Percentiles rank a stretch among this genome's conserved stretches.
These are phyloP conservation scores for Lycaon pictus DNA, from an alignment of 2,113 vertebrate species.

Conservation along the genomic window DNA sequence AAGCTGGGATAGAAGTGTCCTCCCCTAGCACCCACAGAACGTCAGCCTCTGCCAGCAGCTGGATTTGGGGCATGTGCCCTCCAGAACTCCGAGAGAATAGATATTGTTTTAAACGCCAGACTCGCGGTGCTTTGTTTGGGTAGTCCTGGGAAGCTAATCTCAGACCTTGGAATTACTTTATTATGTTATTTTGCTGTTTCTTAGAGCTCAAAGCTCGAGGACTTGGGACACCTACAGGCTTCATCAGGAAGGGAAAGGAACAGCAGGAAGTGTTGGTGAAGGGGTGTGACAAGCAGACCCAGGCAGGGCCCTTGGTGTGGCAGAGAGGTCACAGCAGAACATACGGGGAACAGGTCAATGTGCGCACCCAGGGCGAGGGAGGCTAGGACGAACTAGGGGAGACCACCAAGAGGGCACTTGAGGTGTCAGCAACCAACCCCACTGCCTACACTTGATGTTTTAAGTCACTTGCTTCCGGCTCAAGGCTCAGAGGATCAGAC, in stretches of 20 bases:
- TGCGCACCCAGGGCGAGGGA: background rate
- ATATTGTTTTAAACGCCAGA: background rate
- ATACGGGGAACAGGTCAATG: fast-evolving
- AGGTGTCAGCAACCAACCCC: background rate
- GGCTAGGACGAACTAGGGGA: background rate
- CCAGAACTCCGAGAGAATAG: fast-evolving
- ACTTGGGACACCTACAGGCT: too few species aligned
- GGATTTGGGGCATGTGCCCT: too few species aligned
- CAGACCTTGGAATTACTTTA: too few species aligned
- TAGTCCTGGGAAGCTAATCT: background rate
- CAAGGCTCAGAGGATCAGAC: background rate
- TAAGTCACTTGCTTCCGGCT: background rate
- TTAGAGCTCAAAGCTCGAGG: background rate
- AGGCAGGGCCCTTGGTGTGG: background rate
- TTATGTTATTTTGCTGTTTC: background rate
- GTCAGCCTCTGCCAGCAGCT: background rate
- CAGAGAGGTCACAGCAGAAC: background rate
- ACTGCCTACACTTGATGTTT: fast-evolving
- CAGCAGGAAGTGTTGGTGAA: fast-evolving
- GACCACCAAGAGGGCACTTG: fast-evolving
- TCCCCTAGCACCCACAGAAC: background rate
- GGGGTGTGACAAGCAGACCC: fast-evolving
- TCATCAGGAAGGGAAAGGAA: background rate
- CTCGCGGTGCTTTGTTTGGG: fast-evolving
- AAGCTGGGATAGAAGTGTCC: background rate